These are phyloP conservation scores for Sylvia atricapilla DNA, from an alignment of 2,113 vertebrate species.

Conservation along the genomic window DNA sequence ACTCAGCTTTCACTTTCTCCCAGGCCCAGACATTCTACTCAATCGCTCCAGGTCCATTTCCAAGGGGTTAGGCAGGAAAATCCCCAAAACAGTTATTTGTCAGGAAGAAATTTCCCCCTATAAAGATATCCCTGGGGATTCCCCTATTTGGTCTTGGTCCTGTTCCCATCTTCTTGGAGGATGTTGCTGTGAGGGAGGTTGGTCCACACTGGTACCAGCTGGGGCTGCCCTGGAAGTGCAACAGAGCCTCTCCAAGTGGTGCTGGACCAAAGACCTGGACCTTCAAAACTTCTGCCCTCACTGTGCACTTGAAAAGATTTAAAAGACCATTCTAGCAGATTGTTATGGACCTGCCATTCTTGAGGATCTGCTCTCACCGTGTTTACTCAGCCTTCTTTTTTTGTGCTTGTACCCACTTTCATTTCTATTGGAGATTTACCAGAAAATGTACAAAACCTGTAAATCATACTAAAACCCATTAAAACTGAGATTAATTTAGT, in stretches of 20 bases:
- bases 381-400: constrained; percentile 52
- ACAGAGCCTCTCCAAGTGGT: neutral
- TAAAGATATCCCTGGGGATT: neutral
- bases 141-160: neutral
- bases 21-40: neutral
- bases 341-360: neutral
- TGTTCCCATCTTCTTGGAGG: neutral
- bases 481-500: constrained; percentile 69
- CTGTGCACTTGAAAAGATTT: neutral
- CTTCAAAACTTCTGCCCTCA: neutral
- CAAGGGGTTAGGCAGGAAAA: neutral
- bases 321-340: neutral
- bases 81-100: neutral
- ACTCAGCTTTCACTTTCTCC: neutral
- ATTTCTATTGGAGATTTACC: constrained; percentile 63
- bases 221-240: neutral
- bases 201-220: neutral
- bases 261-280: neutral
- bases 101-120: neutral
- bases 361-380: constrained; percentile 1
- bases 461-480: constrained; percentile 65
- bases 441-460: constrained; percentile 50
- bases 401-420: constrained; percentile 30
- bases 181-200: accelerated
- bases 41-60: neutral